phyloP scores from a whole-genome alignment of 1,140 invertebrate species.

The Aphidius gifuensis region DNA sequence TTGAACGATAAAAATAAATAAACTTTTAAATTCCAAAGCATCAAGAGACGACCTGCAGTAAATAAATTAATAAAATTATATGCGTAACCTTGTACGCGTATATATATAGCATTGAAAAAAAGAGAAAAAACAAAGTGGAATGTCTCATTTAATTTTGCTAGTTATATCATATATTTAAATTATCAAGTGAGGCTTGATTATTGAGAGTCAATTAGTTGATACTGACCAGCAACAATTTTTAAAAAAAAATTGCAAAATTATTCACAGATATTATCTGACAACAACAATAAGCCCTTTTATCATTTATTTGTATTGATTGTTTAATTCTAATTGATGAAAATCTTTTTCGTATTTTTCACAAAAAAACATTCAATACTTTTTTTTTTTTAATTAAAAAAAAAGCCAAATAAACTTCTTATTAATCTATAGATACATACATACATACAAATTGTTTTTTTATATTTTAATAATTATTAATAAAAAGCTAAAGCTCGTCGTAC shows the following conservation, averaged over 20 bases:
- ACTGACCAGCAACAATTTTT: neutral
- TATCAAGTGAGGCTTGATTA: neutral
- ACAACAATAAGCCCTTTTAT: too few species aligned
- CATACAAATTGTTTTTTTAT: conserved; percentile 17
- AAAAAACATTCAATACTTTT: neutral
- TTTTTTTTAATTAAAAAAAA: neutral
- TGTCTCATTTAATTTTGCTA: conserved; percentile 5
- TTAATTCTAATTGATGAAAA: too few species aligned
- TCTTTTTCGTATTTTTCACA: neutral
- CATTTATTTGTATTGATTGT: too few species aligned
- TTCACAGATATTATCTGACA: too few species aligned
- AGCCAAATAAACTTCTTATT: neutral
- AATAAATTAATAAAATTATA: too few species aligned
- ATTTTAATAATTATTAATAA: neutral
- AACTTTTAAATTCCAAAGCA: too few species aligned
- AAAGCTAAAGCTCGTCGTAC: conserved; percentile 29
- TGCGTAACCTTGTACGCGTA: too few species aligned
- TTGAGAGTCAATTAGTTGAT: neutral
- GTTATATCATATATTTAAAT: too few species aligned
- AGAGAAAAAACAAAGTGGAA: too few species aligned
- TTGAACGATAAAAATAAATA: too few species aligned
- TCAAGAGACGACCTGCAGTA: too few species aligned
- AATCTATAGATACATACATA: conserved; percentile 28
- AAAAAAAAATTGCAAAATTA: neutral
- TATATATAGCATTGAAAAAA: too few species aligned